phyloP scores from a whole-genome alignment of 2,797 vertebrate species.

The Antrozous pallidus region DNA sequence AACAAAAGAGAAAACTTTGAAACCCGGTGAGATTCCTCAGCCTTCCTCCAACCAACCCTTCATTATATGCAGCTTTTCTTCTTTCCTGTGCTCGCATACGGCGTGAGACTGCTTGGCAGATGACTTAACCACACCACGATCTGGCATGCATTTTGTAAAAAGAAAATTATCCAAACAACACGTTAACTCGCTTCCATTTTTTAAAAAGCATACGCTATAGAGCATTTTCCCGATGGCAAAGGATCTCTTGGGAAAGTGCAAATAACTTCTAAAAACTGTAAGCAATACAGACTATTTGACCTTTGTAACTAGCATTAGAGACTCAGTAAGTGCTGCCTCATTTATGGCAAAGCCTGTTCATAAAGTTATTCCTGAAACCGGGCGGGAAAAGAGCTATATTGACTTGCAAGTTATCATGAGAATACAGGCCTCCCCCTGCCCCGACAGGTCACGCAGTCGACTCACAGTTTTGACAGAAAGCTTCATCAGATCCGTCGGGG shows the following conservation, averaged over 20 bases:
- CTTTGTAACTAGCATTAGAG: neutral
- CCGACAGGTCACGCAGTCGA: neutral
- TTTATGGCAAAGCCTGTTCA: neutral
- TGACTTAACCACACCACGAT: neutral
- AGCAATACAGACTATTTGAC: neutral
- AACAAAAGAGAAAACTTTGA: neutral
- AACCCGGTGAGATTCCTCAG: neutral
- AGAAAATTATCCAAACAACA: neutral
- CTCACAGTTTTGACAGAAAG: slow-evolving; percentile 94
- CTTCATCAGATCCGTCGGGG: slow-evolving; percentile 94
- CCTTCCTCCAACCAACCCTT: neutral
- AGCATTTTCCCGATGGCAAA: slow-evolving; percentile 7
- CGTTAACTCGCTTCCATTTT: neutral
- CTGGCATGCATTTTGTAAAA: neutral
- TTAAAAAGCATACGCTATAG: neutral
- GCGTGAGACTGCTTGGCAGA: neutral
- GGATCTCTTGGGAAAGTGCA: neutral
- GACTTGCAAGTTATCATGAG: neutral
- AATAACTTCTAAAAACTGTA: neutral
- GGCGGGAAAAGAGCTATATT: neutral
- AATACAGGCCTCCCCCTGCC: neutral
- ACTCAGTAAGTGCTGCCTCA: neutral
- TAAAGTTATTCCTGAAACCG: neutral
- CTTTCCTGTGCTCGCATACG: neutral
- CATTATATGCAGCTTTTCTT: neutral